These are phyloP conservation scores for Hemistola chrysoprasaria DNA, from an alignment of 2,888 invertebrate genomes.

Conservation along the genomic window DNA sequence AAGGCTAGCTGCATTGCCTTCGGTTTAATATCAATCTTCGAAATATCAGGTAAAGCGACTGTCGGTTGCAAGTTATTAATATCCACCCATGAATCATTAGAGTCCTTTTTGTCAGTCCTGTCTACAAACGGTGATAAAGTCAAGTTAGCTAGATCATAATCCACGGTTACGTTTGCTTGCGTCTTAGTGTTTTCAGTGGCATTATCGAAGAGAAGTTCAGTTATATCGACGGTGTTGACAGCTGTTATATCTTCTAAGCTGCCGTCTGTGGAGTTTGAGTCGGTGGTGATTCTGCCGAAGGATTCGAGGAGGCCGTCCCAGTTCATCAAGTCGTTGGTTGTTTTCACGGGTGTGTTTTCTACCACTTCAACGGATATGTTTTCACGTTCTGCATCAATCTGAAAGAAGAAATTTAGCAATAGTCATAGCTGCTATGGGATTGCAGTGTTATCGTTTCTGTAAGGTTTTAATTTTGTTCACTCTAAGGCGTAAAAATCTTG, in stretches of 20 bases:
- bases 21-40: constrained; percentile 57
- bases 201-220: constrained; percentile 65
- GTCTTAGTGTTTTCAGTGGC: constrained; percentile 53
- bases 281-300: constrained; percentile 70
- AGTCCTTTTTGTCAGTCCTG: constrained; percentile 49
- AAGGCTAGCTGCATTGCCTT: constrained; percentile 87
- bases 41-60: constrained; percentile 30
- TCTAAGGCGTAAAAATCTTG: no score
- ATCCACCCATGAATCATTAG: constrained; percentile 50
- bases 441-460: no score
- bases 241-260: constrained; percentile 63
- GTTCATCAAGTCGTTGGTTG: constrained; percentile 54
- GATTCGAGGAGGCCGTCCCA: constrained; percentile 75
- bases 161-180: constrained; percentile 47
- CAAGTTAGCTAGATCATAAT: constrained; percentile 62
- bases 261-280: constrained; percentile 67
- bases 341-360: constrained; percentile 35
- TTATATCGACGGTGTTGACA: constrained; percentile 63
- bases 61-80: constrained; percentile 49
- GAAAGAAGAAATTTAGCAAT: no score
- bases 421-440: constrained; percentile 79
- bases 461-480: no score
- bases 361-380: constrained; percentile 36
- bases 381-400: constrained; percentile 52
- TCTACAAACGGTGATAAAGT: constrained; percentile 52